Evolutionary conservation across 2,113 vertebrate genomes (phyloP).

Genomic region (Anhinga anhinga): DNA sequence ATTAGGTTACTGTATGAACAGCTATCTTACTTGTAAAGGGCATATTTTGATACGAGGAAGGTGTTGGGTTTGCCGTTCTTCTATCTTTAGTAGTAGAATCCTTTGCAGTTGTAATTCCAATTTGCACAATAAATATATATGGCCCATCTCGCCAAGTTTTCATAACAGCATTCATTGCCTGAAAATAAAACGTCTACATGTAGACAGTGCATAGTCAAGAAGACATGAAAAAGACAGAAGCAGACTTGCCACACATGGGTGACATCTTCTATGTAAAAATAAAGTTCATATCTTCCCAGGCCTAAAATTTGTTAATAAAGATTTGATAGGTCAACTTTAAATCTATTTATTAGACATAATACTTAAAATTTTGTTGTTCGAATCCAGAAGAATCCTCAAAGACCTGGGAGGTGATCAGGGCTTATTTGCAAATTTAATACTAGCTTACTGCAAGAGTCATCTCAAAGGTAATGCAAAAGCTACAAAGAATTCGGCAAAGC

Average conservation of each 20-base stretch:
- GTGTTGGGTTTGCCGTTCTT: conserved; percentile 11
- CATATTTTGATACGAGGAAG: conserved; percentile 17
- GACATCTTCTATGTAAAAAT: neutral
- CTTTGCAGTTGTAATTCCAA: conserved; percentile 63
- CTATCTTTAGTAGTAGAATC: conserved; percentile 20
- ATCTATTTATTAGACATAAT: neutral
- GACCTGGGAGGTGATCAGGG: neutral
- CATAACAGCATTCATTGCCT: conserved; percentile 83
- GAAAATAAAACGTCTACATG: neutral
- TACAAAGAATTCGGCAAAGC: neutral
- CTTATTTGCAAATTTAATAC: neutral
- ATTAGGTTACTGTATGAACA: neutral
- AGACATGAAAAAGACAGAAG: neutral
- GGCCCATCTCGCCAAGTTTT: conserved; percentile 92
- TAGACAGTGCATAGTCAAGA: neutral
- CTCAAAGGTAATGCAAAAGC: neutral
- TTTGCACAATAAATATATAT: conserved; percentile 89
- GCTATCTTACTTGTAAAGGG: conserved; percentile 75
- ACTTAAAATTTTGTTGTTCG: neutral
- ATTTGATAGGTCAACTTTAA: neutral
- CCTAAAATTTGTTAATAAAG: neutral
- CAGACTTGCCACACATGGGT: neutral
- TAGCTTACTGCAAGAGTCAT: neutral
- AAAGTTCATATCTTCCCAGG: neutral
- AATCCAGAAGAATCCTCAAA: neutral